Base-by-base conservation (phyloP, 2,888 invertebrate genomes). In the Rhabditophanes sp. region DNA sequence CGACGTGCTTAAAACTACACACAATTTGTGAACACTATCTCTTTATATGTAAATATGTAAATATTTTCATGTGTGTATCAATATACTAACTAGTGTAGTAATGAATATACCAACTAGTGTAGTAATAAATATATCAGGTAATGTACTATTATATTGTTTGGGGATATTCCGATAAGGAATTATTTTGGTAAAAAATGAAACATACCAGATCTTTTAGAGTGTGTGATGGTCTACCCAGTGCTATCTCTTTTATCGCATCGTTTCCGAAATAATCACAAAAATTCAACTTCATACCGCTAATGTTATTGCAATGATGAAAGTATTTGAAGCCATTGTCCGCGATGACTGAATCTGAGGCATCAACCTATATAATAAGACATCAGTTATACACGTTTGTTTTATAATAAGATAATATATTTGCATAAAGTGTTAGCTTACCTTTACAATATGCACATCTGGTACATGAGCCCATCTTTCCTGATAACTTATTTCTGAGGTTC, bases 241-340 rank as follows among this genome's bases (percentile, higher is more conserved):
- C 50, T 32, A 60, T 30, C 21, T 46, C 42, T 22, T 47, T 28
- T 14, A 60, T 23, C 8, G 46, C 60, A 9, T 48, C 49, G 31
- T 60, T 54, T 2, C 53, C 54, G 28, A 60, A 60, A 41, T 54
- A 61, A 29, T 61, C 56, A 30, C 58, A 59, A 33, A 56, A 62
- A 34, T 62, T 62, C 17, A 56, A 33, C 30, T 54, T 55, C 28
- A 56, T 27, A 12, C 42, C 11, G 15, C 23, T 19, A 9, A 45
- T 2, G 16, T 39, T 37, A 9, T 47, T 42, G 25, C 56, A 45
- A 39, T 60, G 50, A 5, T 31, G 25, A 14, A 60, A 42, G 41
- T 57, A 59, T 11, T 37, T 41, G 42, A 60, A 61, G 19, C 60
- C 60, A 25, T 44, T 46, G 35, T 59, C 50, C 5, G 55, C 46